Conservation (phyloP, 2,797 vertebrate species). For the Echiichthys vipera region DNA sequence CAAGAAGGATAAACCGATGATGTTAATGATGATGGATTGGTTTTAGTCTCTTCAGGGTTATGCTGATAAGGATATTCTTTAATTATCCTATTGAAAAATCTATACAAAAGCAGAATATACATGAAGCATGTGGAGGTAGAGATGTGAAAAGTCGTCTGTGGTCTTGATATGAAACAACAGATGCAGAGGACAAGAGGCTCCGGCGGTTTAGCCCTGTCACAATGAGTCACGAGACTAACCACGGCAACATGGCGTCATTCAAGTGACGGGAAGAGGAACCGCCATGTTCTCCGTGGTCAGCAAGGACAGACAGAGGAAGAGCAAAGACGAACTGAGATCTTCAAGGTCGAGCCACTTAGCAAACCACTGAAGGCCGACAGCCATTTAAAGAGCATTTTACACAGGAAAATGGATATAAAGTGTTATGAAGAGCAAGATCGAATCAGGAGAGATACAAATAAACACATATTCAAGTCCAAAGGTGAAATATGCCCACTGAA, state of each 20-base stretch:
- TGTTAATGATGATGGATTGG: neutral
- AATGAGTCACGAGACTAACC: slow-evolving; percentile 32
- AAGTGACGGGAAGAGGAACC: slow-evolving; percentile 52
- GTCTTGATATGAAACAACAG: slow-evolving; percentile 10
- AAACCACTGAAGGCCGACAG: slow-evolving; percentile 16
- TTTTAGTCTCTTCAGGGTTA: neutral
- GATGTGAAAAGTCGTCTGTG: neutral
- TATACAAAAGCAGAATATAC: neutral
- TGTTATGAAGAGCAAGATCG: neutral
- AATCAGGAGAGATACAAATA: neutral
- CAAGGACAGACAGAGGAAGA: slow-evolving; percentile 5
- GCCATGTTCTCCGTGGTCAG: slow-evolving; percentile 35
- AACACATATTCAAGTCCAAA: neutral
- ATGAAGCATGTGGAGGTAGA: neutral
- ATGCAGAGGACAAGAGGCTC: slow-evolving; percentile 27
- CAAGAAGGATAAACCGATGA: neutral
- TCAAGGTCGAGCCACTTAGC: slow-evolving; percentile 23
- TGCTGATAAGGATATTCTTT: neutral
- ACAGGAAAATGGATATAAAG: neutral
- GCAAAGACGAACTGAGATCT: slow-evolving; percentile 3
- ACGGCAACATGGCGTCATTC: neutral
- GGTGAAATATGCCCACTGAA: neutral
- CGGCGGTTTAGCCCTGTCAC: slow-evolving; percentile 24
- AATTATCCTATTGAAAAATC: neutral
- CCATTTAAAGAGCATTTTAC: neutral